Base-by-base conservation (phyloP, 1,140 invertebrate genomes). In the Calycopis cecrops region DNA sequence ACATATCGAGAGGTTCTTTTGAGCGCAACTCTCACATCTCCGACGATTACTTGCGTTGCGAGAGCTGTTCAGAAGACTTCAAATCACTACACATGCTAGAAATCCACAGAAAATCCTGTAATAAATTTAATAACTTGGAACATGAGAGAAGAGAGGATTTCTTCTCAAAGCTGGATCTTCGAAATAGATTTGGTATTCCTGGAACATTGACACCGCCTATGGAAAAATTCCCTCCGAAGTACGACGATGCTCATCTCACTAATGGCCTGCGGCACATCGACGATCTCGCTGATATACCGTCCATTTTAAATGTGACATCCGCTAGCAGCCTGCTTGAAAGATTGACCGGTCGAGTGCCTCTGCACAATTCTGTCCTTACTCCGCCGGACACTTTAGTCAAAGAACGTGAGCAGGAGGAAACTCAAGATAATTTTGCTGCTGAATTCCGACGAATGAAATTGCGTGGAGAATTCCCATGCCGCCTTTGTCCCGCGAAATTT, bases 401-500 rank as follows among this genome's bases (percentile, higher is more conserved):
- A 51, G 83, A 82, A 35, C 65, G 76, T 10, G 76, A 79, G 9
- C 93, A 94, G 54, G 94, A 95, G 73, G 94, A 95, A 73, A 90
- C 92, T 1, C 94, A 95, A 73, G 94, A 96, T 64, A 91, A 91
- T 17, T 95, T 95, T 64, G 92, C 93, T 1, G 91, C 92, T 0
- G 93, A 95, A 65, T 95, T 95, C 54, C 88, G 95, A 0, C 92
- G 93, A 55, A 96, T 96, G 95, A 96, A 96, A 71, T 69, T 95
- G 14, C 92, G 94, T 47, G 94, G 95, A 0, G 94, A 96, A 73
- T 97, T 97, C 69, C 95, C 96, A 0, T 98, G 96, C 75, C 90
- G 95, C 57, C 88, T 97, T 6, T 98, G 96, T 79, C 90, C 91
- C 0, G 91, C 92, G 0, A 91, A 96, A 2, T 97, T 97, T 66